These are phyloP conservation scores for Tricholaema leucomelas DNA, from an alignment of 2,113 vertebrate genomes.

Conservation along the genomic window DNA sequence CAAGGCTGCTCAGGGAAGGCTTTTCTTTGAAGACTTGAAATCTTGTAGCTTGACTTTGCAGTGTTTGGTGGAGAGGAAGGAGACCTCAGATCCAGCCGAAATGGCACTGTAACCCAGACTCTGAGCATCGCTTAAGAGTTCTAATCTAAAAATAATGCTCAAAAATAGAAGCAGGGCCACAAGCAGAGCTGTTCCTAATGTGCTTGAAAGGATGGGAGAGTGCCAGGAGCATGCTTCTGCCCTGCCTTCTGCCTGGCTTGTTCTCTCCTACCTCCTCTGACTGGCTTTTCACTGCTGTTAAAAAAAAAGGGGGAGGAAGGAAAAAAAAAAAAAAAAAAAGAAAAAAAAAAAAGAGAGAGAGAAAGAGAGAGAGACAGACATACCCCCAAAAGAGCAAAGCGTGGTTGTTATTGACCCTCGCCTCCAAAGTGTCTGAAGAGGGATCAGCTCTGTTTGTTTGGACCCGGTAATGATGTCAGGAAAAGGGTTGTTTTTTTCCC, in stretches of 20 bases:
- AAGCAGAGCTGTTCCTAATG: not conserved
- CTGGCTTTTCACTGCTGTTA: not conserved
- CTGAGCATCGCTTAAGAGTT: not conserved
- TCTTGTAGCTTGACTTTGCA: not conserved
- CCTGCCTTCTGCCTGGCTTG: slow-evolving; percentile 8
- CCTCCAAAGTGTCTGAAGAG: not conserved
- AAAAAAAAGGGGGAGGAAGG: too few species aligned
- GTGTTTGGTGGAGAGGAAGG: not conserved
- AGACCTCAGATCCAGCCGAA: not conserved
- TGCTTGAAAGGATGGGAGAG: slow-evolving; percentile 19
- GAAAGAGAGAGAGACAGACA: not conserved
- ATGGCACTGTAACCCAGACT: not conserved
- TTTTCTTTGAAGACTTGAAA: not conserved
- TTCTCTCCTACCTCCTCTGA: not conserved
- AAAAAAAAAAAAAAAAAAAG: not conserved
- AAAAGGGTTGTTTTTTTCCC: not conserved
- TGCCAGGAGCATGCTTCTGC: slow-evolving; percentile 12
- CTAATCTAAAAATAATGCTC: not conserved
- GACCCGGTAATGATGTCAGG: slow-evolving; percentile 42
- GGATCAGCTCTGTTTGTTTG: slow-evolving; percentile 45
- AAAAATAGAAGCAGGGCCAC: slow-evolving; percentile 36
- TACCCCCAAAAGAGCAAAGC: slow-evolving; percentile 36
- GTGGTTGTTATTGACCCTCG: slow-evolving; percentile 22
- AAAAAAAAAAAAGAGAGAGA: not conserved
- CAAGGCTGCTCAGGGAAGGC: not conserved